Evolutionary conservation across 2,888 invertebrate genomes (phyloP).

Genomic region (Athalia rosae): DNA sequence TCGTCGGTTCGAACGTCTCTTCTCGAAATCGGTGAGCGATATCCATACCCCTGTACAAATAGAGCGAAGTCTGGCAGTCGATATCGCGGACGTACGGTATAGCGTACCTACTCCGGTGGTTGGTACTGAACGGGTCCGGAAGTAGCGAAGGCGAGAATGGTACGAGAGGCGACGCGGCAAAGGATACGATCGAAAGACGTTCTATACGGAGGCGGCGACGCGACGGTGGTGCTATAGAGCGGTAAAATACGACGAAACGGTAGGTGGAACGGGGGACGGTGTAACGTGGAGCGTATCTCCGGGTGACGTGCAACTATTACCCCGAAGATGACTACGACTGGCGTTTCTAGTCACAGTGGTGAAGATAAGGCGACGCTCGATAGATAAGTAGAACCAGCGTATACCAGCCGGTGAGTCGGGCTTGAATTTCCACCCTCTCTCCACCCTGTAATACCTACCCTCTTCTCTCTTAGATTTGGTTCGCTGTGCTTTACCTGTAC

Average conservation of each 20-base stretch:
- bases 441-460: no score
- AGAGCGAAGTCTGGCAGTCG: not conserved
- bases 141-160: conserved; percentile 34
- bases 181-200: no score
- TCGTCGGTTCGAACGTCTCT: no score
- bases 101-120: not conserved
- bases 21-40: no score
- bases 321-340: conserved; percentile 54
- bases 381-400: conserved; percentile 12
- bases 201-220: conserved; percentile 48
- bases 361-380: conserved; percentile 41
- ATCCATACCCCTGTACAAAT: no score
- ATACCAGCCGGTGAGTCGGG: not conserved
- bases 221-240: conserved; percentile 48
- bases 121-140: conserved; percentile 38
- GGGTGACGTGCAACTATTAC: conserved; percentile 50
- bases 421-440: not conserved
- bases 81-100: conserved; percentile 25
- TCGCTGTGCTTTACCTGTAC: not conserved
- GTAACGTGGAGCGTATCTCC: conserved; percentile 31
- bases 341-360: conserved; percentile 53
- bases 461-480: no score
- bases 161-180: no score
- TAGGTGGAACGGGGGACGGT: conserved; percentile 21
- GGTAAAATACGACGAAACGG: conserved; percentile 11